phyloP scores from a whole-genome alignment of 30 jellyfish, hydroid and myxozoan species.

The Hydra vulgaris region DNA sequence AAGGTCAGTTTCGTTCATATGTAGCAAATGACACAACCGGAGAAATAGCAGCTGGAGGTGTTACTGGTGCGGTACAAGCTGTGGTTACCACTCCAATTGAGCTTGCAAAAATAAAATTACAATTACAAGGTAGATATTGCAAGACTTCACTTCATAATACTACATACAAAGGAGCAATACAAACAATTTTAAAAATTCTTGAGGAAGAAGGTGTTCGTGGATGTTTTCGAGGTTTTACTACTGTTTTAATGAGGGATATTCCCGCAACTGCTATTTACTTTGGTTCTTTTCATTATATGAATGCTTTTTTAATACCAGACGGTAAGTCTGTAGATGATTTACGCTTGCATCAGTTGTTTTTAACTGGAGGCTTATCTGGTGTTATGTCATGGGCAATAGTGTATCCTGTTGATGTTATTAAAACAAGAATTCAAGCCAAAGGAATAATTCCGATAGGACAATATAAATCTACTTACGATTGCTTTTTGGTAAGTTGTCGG shows the following conservation, averaged over 20 bases:
- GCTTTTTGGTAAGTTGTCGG: slow-evolving; percentile 1
- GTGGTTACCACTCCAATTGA: slow-evolving; percentile 35
- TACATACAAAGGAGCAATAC: slow-evolving; percentile 34
- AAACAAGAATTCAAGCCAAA: slow-evolving; percentile 45
- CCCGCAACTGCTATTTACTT: slow-evolving; percentile 40
- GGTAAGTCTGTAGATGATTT: slow-evolving; percentile 15
- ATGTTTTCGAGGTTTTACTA: slow-evolving; percentile 27
- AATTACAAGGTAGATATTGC: slow-evolving; percentile 34
- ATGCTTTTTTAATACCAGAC: slow-evolving; percentile 1
- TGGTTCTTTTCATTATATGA: slow-evolving; percentile 5
- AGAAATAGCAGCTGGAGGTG: slow-evolving; percentile 34
- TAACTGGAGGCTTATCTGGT: slow-evolving; percentile 41
- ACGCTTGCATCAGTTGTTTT: background rate
- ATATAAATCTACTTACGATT: slow-evolving; percentile 9
- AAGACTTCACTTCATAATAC: background rate
- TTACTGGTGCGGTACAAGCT: slow-evolving; percentile 30
- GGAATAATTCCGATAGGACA: slow-evolving; percentile 28
- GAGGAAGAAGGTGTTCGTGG: slow-evolving; percentile 13
- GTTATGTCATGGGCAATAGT: slow-evolving; percentile 25
- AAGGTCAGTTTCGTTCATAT: slow-evolving; percentile 15
- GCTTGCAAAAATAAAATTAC: slow-evolving; percentile 27
- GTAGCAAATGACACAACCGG: slow-evolving; percentile 17
- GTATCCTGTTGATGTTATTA: slow-evolving; percentile 36
- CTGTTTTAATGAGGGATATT: slow-evolving; percentile 23
- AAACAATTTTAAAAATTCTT: background rate